Conservation (phyloP, 2,888 invertebrate genomes). For the Acrobasis consociella region DNA sequence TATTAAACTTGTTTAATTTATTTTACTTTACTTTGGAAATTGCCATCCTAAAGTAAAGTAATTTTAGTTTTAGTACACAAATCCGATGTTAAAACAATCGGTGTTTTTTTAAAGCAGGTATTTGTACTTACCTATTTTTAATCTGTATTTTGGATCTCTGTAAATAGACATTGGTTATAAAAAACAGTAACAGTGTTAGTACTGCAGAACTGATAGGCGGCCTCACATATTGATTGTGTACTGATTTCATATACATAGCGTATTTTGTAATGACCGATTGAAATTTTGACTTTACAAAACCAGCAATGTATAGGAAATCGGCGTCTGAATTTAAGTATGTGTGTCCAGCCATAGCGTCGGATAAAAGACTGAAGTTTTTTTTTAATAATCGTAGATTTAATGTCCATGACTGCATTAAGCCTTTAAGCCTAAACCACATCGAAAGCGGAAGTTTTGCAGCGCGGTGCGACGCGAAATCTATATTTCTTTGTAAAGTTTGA, state of each 20-base stretch:
- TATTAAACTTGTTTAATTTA: slow-evolving; percentile 36
- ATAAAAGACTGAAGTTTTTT: slow-evolving; percentile 77
- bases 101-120: slow-evolving; percentile 52
- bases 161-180: slow-evolving; percentile 33
- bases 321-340: too few relatives aligned
- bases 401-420: slow-evolving; percentile 63
- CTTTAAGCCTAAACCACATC: too few relatives aligned
- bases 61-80: slow-evolving; percentile 52
- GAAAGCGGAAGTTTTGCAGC: too few relatives aligned
- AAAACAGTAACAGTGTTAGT: slow-evolving; percentile 33
- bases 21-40: slow-evolving; percentile 29
- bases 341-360: slow-evolving; percentile 45
- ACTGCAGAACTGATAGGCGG: slow-evolving; percentile 1
- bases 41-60: slow-evolving; percentile 29
- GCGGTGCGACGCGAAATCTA: too few relatives aligned
- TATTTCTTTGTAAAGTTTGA: too few relatives aligned
- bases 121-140: slow-evolving; percentile 36
- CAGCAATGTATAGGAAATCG: too few relatives aligned
- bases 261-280: too few relatives aligned
- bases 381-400: slow-evolving; percentile 59
- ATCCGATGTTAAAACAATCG: slow-evolving; percentile 62
- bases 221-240: too few relatives aligned
- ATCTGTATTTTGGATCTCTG: slow-evolving; percentile 38
- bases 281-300: too few relatives aligned
- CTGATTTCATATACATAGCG: too few relatives aligned